Evolutionary conservation across 2,113 vertebrate species (phyloP).

Genomic region (Silurus asotus): DNA sequence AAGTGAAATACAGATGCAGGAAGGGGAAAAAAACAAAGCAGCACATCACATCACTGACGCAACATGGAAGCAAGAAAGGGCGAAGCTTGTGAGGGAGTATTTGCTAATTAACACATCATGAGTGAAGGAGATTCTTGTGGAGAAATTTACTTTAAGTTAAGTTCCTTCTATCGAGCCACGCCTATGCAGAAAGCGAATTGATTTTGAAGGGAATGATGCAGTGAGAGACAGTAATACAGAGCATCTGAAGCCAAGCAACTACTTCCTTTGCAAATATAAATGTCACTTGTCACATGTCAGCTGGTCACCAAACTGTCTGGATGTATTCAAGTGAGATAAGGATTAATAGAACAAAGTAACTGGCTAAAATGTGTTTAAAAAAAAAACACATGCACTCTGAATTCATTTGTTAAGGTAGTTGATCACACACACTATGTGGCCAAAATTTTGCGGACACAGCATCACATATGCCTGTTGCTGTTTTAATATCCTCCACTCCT

Average conservation of each 20-base stretch:
- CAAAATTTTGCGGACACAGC: background rate
- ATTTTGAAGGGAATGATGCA: conserved; percentile 9
- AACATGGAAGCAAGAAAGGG: conserved; percentile 74
- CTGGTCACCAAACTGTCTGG: conserved; percentile 20
- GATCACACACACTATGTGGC: background rate
- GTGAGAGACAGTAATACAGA: background rate
- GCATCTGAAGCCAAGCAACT: conserved; percentile 9
- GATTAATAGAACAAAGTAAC: conserved; percentile 8
- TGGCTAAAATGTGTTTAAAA: background rate
- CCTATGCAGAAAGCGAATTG: conserved; percentile 32
- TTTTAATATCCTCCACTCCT: background rate
- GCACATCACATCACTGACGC: conserved; percentile 70
- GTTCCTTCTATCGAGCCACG: background rate
- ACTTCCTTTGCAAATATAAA: conserved; percentile 13
- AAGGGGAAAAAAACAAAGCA: conserved; percentile 47
- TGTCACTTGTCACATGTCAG: conserved; percentile 13
- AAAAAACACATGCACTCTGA: background rate
- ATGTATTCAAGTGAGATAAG: conserved; percentile 20
- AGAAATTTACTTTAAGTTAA: background rate
- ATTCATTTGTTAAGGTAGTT: background rate
- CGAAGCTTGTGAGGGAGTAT: conserved; percentile 60
- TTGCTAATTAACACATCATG: conserved; percentile 69
- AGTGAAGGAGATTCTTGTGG: conserved; percentile 46
- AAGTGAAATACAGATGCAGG: conserved; percentile 70
- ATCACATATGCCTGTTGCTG: background rate